Evolutionary conservation across 2,888 invertebrate genomes (phyloP), one percentile per base, ranked within the genome.

Genomic region (Heliconius sara): DNA sequence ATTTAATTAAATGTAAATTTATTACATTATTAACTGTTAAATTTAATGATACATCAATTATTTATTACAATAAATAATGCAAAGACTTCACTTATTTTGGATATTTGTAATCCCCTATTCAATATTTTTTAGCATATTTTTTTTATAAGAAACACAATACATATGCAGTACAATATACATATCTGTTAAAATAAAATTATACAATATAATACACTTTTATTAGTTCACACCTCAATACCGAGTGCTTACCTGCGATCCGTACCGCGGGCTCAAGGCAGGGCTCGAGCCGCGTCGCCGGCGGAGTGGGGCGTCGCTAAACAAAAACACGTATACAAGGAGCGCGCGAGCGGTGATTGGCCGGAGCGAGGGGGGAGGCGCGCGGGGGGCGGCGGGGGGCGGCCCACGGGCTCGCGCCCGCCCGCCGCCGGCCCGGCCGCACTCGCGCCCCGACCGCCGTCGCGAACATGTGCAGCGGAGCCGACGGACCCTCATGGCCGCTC

Each of bases 301-400:
- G 93, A 94, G 94, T 93, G 95, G 95, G 95, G 95, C 94, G 93
- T 94, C 91, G 92, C 94, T 95, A 95, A 95, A 95, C 95, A 95
- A 95, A 93, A 95, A 95, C 95, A 95, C 91, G 93, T 93, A 93
- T 90, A 95, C 93, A 92, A 91, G 88, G 88, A 88, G 87, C 88
- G 89, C 85, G 85, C 85, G 85, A 85, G 89, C 89, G 88, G 88
- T 91, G 93, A 93, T 93, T 91, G 92, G 93, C 89, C 84, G 86
- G 7, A 6, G 52, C 0, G 52, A 19, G 52, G 19, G 66, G 81
- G 82, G 81, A 79, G 84, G 73, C 16, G 34, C 63, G 30, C 43
- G 25, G 87, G 86, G 83, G 86, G 83, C 81, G 83, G 86, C 83
- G 84, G 83, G 85, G 84, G 83, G 83, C 84, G 43, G 77, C 82